Evolutionary conservation across 2,113 vertebrate species (phyloP), one percentile per base, ranked within the genome.

Genomic region (Gymnogyps californianus): DNA sequence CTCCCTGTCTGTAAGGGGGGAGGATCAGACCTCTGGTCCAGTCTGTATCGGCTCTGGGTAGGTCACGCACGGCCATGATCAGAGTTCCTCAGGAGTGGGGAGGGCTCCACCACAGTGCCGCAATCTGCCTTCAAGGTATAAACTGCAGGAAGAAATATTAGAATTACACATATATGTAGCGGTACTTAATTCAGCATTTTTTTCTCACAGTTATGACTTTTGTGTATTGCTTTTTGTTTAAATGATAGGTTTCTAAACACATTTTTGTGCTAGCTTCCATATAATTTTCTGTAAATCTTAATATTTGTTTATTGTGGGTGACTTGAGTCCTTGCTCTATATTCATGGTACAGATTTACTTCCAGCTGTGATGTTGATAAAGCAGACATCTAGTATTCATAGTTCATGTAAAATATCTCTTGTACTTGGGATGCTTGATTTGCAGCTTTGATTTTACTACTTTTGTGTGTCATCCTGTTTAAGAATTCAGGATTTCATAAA

Each of bases 41-140:
- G 2, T 29, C 62, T 52, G 52, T 20, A 0, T 28, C 0, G 0
- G 34, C 55, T 69, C 46, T 51, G 57, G 47, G 25, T 17, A 55
- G 32, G 16, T 67, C 31, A 18, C 4, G 3, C 44, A 20, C 0
- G 0, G 26, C 16, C 2, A 3, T 2, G 16, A 4, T 24, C 61
- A 19, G 36, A 8, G 1, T 28, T 22, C 74, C 77, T 14, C 0
- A 5, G n/a, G 16, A 69, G 31, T 3, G 15, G 42, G 51, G 31
- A 31, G 57, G 13, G 15, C 57, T 76, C n/a, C 20, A 7, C 25
- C 17, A 25, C 11, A 13, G 25, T 54, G 31, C 61, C 1, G 3
- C 47, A 44, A 7, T 44, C 38, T 49, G 57, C 57, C 38, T 72
- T 70, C 51, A 11, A 26, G 7, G 21, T 54, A 25, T 40, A 22